These are phyloP conservation scores for Glossosoma conforme DNA, from an alignment of 1,140 invertebrate genomes.

Conservation along the genomic window DNA sequence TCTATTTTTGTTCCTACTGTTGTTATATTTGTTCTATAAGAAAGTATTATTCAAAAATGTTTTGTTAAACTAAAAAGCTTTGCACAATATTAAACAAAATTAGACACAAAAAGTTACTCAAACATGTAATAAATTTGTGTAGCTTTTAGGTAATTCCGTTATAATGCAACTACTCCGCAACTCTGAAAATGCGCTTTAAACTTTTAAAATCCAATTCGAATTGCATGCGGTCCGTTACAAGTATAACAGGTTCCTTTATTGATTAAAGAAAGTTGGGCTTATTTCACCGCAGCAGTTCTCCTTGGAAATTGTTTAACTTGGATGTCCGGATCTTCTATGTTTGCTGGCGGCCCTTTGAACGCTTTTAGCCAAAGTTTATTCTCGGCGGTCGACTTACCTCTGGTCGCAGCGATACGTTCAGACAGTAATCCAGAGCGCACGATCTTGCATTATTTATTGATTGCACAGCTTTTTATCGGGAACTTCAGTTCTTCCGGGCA, in stretches of 20 bases:
- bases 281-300: constrained; percentile 10
- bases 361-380: constrained; percentile 15
- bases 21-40: too few species aligned
- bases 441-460: constrained; percentile 29
- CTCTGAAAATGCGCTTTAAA: too few species aligned
- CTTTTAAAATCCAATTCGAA: too few species aligned
- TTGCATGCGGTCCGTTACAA: constrained; percentile 1
- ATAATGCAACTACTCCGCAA: too few species aligned
- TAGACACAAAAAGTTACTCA: too few species aligned
- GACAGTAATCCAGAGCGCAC: constrained; percentile 9
- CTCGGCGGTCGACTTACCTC: constrained; percentile 7
- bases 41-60: too few species aligned
- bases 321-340: constrained; percentile 22
- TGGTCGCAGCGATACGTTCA: constrained; percentile 1
- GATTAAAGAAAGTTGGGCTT: constrained; percentile 25
- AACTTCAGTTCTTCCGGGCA: too few species aligned
- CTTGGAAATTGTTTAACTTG: constrained; percentile 27
- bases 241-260: constrained; percentile 19
- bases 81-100: too few species aligned
- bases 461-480: constrained; percentile 9
- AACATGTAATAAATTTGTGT: too few species aligned
- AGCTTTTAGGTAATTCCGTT: too few species aligned
- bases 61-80: too few species aligned
- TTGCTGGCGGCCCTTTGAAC: constrained; percentile 6
- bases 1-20: too few species aligned